These are phyloP conservation scores for Alaudala cheleensis DNA, from an alignment of 2,113 vertebrate species.

Conservation along the genomic window DNA sequence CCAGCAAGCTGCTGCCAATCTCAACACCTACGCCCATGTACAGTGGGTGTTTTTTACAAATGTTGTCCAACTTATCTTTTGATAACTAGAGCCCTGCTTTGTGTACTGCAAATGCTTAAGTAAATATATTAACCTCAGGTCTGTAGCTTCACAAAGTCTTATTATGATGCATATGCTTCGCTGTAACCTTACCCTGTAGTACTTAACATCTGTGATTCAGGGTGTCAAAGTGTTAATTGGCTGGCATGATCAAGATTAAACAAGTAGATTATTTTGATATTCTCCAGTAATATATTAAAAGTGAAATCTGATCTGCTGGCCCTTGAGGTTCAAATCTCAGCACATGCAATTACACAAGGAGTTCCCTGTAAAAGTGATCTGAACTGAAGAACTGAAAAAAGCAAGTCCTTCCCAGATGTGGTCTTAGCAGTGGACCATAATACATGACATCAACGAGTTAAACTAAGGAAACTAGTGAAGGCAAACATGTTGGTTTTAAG, in stretches of 20 bases:
- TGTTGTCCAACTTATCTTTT: background rate
- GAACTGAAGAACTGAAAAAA: constrained; percentile 55
- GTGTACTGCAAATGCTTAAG: background rate
- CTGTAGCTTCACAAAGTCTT: constrained; percentile 32
- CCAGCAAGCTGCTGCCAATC: background rate
- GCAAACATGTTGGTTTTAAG: constrained; percentile 67
- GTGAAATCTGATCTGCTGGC: constrained; percentile 54
- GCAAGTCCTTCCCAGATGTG: constrained; percentile 60
- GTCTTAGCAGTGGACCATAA: constrained; percentile 62
- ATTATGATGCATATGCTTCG: background rate
- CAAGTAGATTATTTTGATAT: constrained; percentile 63
- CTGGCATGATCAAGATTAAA: constrained; percentile 60
- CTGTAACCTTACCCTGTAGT: constrained; percentile 19
- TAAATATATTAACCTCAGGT: background rate
- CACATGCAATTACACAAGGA: constrained; percentile 59
- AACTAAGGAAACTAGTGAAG: constrained; percentile 79
- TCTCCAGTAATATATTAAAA: constrained; percentile 65
- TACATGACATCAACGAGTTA: constrained; percentile 79
- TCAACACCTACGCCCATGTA: background rate
- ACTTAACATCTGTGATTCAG: constrained; percentile 25
- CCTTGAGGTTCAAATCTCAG: constrained; percentile 39
- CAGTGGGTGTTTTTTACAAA: background rate
- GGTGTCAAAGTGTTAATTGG: constrained; percentile 53
- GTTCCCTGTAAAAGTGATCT: constrained; percentile 72
- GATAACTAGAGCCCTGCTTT: background rate